Percentiles rank a stretch among this genome's conserved stretches.
phyloP scores from a whole-genome alignment of 2,113 vertebrate genomes.

The Ceyx cyanopectus region DNA sequence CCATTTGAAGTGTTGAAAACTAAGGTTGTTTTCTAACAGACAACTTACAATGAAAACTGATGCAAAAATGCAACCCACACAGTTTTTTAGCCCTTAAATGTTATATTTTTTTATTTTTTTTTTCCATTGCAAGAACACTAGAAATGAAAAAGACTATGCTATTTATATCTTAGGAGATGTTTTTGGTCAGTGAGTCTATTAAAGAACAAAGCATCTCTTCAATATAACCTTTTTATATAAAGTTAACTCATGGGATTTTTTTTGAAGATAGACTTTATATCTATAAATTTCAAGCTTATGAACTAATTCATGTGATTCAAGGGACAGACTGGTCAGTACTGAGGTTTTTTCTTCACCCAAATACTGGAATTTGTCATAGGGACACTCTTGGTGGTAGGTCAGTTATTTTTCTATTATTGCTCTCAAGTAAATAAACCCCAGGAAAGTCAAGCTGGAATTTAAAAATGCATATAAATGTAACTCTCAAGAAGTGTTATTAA shows the following conservation, averaged over 20 bases:
- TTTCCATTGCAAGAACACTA: neutral
- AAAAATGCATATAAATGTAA: neutral
- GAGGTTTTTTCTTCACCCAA: neutral
- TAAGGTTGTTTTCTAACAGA: neutral
- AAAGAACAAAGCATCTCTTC: neutral
- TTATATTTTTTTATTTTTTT: neutral
- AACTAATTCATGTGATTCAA: neutral
- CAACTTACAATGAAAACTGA: neutral
- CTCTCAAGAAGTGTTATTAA: neutral
- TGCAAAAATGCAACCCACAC: neutral
- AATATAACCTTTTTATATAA: neutral
- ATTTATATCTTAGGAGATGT: neutral
- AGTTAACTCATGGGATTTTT: neutral
- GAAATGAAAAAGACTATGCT: neutral
- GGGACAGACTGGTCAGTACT: neutral
- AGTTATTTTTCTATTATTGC: neutral
- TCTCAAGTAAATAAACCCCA: neutral
- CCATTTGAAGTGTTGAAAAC: neutral
- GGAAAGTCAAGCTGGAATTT: neutral
- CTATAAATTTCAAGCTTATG: neutral
- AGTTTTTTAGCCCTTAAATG: neutral
- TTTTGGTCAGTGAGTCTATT: neutral
- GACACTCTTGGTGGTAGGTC: neutral
- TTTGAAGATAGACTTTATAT: neutral
- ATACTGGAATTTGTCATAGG: neutral